Percentiles rank a stretch among this genome's conserved stretches.
These are phyloP conservation scores for Echiichthys vipera DNA, from an alignment of 2,797 vertebrate genomes.

Conservation along the genomic window DNA sequence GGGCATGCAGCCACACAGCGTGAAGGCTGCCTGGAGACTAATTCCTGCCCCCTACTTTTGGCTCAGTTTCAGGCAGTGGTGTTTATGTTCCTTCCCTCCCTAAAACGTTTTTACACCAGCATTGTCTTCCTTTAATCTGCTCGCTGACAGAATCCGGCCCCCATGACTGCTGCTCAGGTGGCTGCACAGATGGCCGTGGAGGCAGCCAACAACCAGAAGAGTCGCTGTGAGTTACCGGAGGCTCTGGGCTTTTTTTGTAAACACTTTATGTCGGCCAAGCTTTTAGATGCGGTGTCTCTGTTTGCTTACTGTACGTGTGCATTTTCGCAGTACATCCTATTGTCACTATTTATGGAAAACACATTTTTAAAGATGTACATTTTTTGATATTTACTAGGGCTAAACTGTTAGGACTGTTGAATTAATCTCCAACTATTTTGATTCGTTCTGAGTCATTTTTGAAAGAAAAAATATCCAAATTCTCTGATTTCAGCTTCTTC, in stretches of 20 bases:
- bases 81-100: constrained; percentile 37
- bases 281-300: constrained; percentile 10
- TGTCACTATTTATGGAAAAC: background rate
- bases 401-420: too few relatives aligned
- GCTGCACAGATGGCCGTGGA: constrained; percentile 90
- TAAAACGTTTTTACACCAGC: constrained; percentile 51
- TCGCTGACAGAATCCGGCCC: constrained; percentile 65
- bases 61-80: constrained; percentile 37
- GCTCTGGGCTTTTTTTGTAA: constrained; percentile 23
- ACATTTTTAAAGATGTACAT: background rate
- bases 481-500: too few relatives aligned
- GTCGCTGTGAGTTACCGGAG: constrained; percentile 85
- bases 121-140: constrained; percentile 67
- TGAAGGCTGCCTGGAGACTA: constrained; percentile 33
- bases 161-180: constrained; percentile 86
- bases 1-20: constrained; percentile 30
- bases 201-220: constrained; percentile 90
- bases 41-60: constrained; percentile 52
- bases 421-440: too few relatives aligned
- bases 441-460: too few relatives aligned
- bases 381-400: background rate
- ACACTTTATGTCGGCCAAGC: constrained; percentile 31
- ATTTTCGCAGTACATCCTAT: background rate
- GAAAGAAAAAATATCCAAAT: too few relatives aligned
- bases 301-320: constrained; percentile 12